These are phyloP conservation scores for Zaprionus inermis DNA, from an alignment of 1,140 invertebrate species.

Conservation along the genomic window DNA sequence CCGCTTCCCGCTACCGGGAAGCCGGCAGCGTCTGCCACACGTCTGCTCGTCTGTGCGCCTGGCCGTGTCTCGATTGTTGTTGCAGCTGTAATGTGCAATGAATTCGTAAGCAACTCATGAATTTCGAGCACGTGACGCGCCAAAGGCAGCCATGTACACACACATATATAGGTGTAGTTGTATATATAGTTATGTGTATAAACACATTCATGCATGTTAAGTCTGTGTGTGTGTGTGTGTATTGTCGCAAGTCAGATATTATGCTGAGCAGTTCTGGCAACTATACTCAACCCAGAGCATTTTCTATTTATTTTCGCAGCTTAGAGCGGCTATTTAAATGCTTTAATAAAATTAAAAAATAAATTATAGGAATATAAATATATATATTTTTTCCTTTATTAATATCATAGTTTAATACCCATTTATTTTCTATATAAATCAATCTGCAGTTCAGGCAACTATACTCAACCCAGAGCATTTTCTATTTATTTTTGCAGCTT, in stretches of 20 bases:
- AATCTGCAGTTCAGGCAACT: too few relatives aligned
- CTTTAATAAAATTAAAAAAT: background rate
- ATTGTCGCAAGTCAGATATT: background rate
- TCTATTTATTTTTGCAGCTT: too few relatives aligned
- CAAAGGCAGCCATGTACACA: background rate
- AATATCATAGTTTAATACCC: too few relatives aligned
- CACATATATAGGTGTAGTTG: background rate
- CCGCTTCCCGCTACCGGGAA: background rate
- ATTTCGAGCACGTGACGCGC: slow-evolving; percentile 41
- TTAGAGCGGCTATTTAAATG: too few relatives aligned
- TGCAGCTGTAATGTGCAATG: slow-evolving; percentile 66
- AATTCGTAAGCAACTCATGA: slow-evolving; percentile 54
- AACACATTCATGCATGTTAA: background rate
- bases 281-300: too few relatives aligned
- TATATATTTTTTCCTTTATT: too few relatives aligned
- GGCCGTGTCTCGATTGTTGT: slow-evolving; percentile 21
- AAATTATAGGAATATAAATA: background rate
- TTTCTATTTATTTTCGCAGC: too few relatives aligned
- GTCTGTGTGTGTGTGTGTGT: background rate
- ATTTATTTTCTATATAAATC: too few relatives aligned
- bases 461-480: too few relatives aligned
- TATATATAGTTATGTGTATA: background rate
- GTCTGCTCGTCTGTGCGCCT: background rate
- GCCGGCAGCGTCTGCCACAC: background rate
- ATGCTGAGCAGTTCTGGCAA: background rate